Percentiles rank a stretch among this genome's conserved stretches.
phyloP scores from a whole-genome alignment of 2,113 vertebrate genomes.

The Ictalurus furcatus region DNA sequence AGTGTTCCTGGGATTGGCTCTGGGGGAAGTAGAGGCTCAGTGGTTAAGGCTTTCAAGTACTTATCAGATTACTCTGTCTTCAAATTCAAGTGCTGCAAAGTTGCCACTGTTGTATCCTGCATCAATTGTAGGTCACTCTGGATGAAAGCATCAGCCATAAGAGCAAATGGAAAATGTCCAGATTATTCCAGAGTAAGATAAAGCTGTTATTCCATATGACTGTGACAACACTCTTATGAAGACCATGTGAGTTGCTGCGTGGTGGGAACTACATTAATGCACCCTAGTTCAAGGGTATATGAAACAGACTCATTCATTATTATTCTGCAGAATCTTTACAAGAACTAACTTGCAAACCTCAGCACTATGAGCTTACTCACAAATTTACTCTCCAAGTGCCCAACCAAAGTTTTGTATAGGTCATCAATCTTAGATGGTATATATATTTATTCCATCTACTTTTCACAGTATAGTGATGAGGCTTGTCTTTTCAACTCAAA shows the following conservation, averaged over 20 bases:
- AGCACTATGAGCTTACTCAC: neutral
- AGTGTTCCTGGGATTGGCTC: neutral
- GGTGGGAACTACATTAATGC: neutral
- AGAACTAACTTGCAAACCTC: slow-evolving; percentile 36
- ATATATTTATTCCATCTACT: neutral
- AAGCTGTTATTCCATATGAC: neutral
- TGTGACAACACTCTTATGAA: neutral
- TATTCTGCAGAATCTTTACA: slow-evolving; percentile 4
- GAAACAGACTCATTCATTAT: neutral
- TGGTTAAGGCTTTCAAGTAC: neutral
- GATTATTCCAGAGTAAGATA: neutral
- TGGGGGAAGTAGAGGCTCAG: neutral
- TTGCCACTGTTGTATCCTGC: neutral
- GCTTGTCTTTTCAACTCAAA: slow-evolving; percentile 14
- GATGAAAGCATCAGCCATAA: neutral
- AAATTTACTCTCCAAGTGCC: slow-evolving; percentile 9
- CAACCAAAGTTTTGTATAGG: neutral
- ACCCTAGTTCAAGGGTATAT: neutral
- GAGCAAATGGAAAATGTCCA: neutral
- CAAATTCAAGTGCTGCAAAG: neutral
- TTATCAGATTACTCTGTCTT: neutral
- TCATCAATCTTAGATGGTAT: neutral
- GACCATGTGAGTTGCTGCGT: neutral
- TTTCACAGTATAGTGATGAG: neutral
- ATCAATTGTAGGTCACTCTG: neutral